Percentiles rank a stretch among this genome's conserved stretches.
Conservation (phyloP, 2,888 invertebrate genomes). For the Nysson spinosus region DNA sequence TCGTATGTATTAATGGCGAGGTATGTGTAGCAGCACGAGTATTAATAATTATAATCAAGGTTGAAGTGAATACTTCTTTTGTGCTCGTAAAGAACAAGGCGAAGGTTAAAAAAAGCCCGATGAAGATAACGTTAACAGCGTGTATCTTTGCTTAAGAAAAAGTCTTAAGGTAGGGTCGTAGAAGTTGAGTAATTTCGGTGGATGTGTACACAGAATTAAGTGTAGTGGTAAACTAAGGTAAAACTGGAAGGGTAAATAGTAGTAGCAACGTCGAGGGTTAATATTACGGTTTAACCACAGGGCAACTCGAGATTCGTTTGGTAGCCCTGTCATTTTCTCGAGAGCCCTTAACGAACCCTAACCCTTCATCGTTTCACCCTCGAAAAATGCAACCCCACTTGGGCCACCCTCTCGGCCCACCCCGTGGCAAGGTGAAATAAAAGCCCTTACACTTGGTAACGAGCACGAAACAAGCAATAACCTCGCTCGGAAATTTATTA, state of each 20-base stretch:
- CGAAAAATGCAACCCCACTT: conserved; percentile 42
- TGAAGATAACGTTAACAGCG: neutral
- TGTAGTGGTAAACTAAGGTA: conserved; percentile 22
- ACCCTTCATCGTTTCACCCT: conserved; percentile 25
- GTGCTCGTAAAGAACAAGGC: too few species aligned
- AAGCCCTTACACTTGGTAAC: conserved; percentile 41
- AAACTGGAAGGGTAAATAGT: conserved; percentile 41
- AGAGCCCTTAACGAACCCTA: conserved; percentile 58
- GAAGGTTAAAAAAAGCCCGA: neutral
- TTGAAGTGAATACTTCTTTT: too few species aligned
- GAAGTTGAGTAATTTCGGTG: conserved; percentile 28
- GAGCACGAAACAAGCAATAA: conserved; percentile 43
- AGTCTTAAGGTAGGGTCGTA: neutral
- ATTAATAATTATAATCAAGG: too few species aligned
- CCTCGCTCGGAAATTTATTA: conserved; percentile 41
- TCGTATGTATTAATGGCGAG: too few species aligned
- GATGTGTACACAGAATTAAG: neutral
- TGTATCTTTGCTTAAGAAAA: neutral
- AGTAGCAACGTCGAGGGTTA: conserved; percentile 23
- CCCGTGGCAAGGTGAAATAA: conserved; percentile 45
- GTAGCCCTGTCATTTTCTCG: conserved; percentile 62
- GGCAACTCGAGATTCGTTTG: conserved; percentile 53
- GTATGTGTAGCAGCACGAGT: too few species aligned
- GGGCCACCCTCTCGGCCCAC: conserved; percentile 10
- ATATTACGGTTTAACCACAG: conserved; percentile 54